phyloP scores from a whole-genome alignment of 2,888 invertebrate species.

The Idaea dimidiata region DNA sequence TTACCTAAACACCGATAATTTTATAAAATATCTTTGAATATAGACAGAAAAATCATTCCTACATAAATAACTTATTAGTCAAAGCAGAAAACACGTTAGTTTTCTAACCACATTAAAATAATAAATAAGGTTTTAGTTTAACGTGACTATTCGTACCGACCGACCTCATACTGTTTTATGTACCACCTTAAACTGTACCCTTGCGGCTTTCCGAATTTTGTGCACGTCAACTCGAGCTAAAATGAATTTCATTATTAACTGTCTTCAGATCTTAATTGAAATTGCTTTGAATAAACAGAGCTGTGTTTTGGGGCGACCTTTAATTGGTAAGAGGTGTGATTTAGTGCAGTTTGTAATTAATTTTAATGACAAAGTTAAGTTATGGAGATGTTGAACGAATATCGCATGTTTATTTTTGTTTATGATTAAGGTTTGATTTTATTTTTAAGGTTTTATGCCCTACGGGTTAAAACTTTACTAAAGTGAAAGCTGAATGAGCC shows the following conservation, averaged over 20 bases:
- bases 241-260: background rate
- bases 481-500: too few species aligned
- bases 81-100: background rate
- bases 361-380: background rate
- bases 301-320: background rate
- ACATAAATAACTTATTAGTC: background rate
- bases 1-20: too few species aligned
- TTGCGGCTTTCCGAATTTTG: background rate
- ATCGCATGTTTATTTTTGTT: too few species aligned
- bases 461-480: too few species aligned
- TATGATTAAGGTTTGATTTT: too few species aligned
- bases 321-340: background rate
- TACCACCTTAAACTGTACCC: background rate
- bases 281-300: background rate
- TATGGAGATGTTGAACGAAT: background rate
- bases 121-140: background rate
- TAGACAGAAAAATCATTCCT: too few species aligned
- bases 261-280: background rate
- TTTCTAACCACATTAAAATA: background rate
- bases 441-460: too few species aligned
- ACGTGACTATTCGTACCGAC: background rate
- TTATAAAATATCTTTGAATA: too few species aligned
- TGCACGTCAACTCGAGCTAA: background rate
- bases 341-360: background rate
- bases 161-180: background rate